phyloP scores from a whole-genome alignment of 2,888 invertebrate genomes.

The Drosophila formosana region DNA sequence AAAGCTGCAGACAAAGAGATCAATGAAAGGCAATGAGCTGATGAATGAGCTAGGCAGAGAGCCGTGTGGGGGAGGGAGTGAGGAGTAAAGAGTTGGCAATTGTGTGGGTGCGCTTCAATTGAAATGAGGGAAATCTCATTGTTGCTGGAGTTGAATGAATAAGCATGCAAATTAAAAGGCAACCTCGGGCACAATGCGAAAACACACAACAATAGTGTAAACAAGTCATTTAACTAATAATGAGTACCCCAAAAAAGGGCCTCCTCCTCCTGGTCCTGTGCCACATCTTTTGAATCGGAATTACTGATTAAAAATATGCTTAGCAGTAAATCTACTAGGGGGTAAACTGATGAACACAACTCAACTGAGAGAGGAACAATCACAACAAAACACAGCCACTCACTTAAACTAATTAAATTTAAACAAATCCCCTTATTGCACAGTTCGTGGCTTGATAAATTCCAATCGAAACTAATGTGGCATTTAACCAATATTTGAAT shows the following conservation, averaged over 20 bases:
- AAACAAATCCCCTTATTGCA: not conserved
- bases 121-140: constrained; percentile 57
- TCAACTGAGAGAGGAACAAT: not conserved
- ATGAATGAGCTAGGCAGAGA: constrained; percentile 53
- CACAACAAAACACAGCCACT: not conserved
- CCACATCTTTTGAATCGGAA: not conserved
- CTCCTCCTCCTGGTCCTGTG: constrained; percentile 1
- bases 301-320: constrained; percentile 20
- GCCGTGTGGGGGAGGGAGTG: not conserved
- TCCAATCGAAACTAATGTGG: not conserved
- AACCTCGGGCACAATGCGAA: constrained; percentile 28
- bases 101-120: constrained; percentile 54
- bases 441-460: not conserved
- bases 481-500: not conserved
- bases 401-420: constrained; percentile 16
- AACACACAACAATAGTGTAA: constrained; percentile 28
- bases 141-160: constrained; percentile 56
- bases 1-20: constrained; percentile 56
- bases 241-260: constrained; percentile 16
- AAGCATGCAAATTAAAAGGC: constrained; percentile 62
- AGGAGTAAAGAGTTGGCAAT: constrained; percentile 14
- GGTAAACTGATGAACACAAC: constrained; percentile 3
- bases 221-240: constrained; percentile 64
- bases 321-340: not conserved
- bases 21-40: constrained; percentile 59